A percentile compares a stretch with the other conserved stretches of the same genome.
phyloP scores from a whole-genome alignment of 2,888 invertebrate genomes.

The Gastrophysa polygoni region DNA sequence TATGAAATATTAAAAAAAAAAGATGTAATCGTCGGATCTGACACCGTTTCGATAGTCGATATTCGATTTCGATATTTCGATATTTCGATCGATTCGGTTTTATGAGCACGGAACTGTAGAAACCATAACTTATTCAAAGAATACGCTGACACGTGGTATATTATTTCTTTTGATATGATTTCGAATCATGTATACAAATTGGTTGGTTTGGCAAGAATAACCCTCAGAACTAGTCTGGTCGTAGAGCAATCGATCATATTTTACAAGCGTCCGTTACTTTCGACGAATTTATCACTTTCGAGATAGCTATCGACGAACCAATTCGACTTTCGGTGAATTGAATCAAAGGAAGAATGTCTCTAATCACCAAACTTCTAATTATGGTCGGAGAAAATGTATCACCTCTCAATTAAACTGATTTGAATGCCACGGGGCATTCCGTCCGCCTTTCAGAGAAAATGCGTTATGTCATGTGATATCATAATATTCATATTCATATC shows the following conservation, averaged over 20 bases:
- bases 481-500: not conserved
- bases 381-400: constrained; percentile 44
- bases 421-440: constrained; percentile 45
- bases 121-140: too few relatives aligned
- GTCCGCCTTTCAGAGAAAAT: constrained; percentile 46
- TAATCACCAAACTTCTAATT: constrained; percentile 32
- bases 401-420: constrained; percentile 47
- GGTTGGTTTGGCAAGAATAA: too few relatives aligned
- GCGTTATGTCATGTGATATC: not conserved
- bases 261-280: constrained; percentile 10
- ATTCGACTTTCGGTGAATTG: constrained; percentile 34
- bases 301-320: constrained; percentile 28
- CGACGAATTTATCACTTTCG: constrained; percentile 12
- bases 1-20: too few relatives aligned
- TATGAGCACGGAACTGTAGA: too few relatives aligned
- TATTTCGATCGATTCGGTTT: too few relatives aligned
- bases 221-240: too few relatives aligned
- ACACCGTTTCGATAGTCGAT: too few relatives aligned
- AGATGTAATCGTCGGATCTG: too few relatives aligned
- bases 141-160: too few relatives aligned
- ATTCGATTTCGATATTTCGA: too few relatives aligned
- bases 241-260: constrained; percentile 9
- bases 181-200: too few relatives aligned
- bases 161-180: too few relatives aligned
- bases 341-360: constrained; percentile 33